Evolutionary conservation across 2,888 invertebrate species (phyloP), one percentile per base, ranked within the genome.

Genomic region (Folsomia candida): DNA sequence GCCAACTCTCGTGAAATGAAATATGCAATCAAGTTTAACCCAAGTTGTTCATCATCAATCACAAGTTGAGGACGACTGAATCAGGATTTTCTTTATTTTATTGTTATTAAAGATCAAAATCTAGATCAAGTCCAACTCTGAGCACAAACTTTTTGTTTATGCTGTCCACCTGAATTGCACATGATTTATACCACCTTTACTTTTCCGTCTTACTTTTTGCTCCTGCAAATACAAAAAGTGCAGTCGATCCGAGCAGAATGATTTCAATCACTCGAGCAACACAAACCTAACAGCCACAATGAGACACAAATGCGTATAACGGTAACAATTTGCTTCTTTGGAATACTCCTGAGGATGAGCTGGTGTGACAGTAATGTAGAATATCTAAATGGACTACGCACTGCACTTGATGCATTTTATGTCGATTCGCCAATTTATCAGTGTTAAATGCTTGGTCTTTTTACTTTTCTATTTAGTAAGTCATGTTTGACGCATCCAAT

Each of bases 1-100:
- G n/a, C n/a, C n/a, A n/a, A n/a, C n/a, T n/a, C n/a, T n/a, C n/a
- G n/a, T n/a, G n/a, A n/a, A n/a, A n/a, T n/a, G n/a, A n/a, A n/a
- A n/a, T n/a, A n/a, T n/a, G n/a, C 47, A 9, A 47, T 18, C 47
- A 47, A 14, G 54, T 14, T n/a, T 54, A 37, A 14, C 22, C 54
- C 6, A 54, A 54, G 20, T 54, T 54, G 54, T 20, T 54, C 54
- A 54, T 54, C 54, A 54, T 54, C 54, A 54, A 54, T 54, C 54
- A 54, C 11, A 18, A 6, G 6, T n/a, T 20, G 54, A 4, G 22
- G 54, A 54, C 37, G 47, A 47, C 47, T 14, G 54, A 54, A 20
- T 54, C 54, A 54, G 22, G 54, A 54, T 22, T 54, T 18, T 20
- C n/a, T 22, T 14, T 54, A 20, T 54, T 18, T 54, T 37, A 37